Percentiles rank a stretch among this genome's conserved stretches.
Conservation (phyloP, 1,140 invertebrate species). For the Latrodectus geometricus region DNA sequence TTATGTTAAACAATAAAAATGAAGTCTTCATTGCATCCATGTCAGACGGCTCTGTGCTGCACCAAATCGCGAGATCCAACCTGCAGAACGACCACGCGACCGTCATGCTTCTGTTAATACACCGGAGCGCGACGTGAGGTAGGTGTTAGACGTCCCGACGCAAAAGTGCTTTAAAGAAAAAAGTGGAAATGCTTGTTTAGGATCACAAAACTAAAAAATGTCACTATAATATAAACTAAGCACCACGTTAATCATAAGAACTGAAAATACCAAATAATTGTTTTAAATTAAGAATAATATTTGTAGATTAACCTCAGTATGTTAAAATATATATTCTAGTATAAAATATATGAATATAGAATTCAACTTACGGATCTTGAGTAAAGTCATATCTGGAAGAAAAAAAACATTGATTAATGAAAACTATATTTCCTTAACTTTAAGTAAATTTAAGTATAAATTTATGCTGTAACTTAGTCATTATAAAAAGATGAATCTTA, state of each 20-base stretch:
- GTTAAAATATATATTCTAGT: no score
- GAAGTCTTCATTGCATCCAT: conserved; percentile 45
- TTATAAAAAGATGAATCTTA: no score
- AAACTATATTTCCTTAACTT: not conserved
- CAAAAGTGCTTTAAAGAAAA: conserved; percentile 62
- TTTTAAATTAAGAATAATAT: not conserved
- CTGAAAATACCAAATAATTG: conserved; percentile 4
- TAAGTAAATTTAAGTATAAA: no score
- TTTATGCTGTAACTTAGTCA: no score
- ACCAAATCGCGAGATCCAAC: conserved; percentile 55
- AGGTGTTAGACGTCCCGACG: conserved; percentile 51
- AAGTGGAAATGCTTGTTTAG: conserved; percentile 56
- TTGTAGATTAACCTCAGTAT: not conserved
- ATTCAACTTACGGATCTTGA: conserved; percentile 56
- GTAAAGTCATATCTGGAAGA: conserved; percentile 54
- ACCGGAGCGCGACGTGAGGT: conserved; percentile 56
- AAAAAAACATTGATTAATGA: not conserved
- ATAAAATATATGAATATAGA: conserved; percentile 3
- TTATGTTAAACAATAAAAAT: conserved; percentile 48
- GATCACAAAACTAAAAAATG: conserved; percentile 30
- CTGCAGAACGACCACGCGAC: conserved; percentile 43
- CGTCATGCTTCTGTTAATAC: conserved; percentile 54
- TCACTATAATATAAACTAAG: conserved; percentile 3
- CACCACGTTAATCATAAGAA: conserved; percentile 1
- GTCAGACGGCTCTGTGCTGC: conserved; percentile 34